phyloP scores from a whole-genome alignment of 2,888 invertebrate species.

The Spodoptera littoralis region DNA sequence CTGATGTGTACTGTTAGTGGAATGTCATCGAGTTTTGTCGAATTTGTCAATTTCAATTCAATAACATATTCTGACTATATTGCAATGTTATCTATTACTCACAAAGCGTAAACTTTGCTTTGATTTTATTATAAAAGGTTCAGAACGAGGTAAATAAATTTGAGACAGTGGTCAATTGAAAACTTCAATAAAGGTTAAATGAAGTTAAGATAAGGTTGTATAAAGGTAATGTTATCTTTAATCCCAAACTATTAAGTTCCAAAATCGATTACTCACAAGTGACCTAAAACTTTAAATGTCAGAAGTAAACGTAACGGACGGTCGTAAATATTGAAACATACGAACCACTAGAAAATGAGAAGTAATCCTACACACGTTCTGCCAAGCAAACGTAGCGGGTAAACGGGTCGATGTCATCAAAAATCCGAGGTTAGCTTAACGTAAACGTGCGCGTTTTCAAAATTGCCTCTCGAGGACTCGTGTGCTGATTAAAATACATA shows the following conservation, averaged over 20 bases:
- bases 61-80: no score
- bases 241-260: background rate
- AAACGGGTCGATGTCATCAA: slow-evolving; percentile 51
- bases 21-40: slow-evolving; percentile 5
- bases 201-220: slow-evolving; percentile 10
- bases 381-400: slow-evolving; percentile 47
- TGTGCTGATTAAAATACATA: slow-evolving; percentile 76
- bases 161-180: no score
- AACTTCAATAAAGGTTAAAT: no score
- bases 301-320: slow-evolving; percentile 5
- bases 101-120: no score
- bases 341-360: slow-evolving; percentile 44
- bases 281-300: slow-evolving; percentile 10
- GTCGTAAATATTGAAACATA: slow-evolving; percentile 44
- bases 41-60: slow-evolving; percentile 4
- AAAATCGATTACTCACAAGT: slow-evolving; percentile 1
- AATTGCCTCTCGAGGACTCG: slow-evolving; percentile 67
- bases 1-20: no score
- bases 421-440: slow-evolving; percentile 55
- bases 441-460: slow-evolving; percentile 62
- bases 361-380: slow-evolving; percentile 50
- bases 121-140: no score
- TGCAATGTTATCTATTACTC: no score
- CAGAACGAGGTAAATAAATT: no score
- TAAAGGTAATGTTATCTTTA: slow-evolving; percentile 4